Conservation (phyloP, 2,113 vertebrate species). For the Jacana jacana region DNA sequence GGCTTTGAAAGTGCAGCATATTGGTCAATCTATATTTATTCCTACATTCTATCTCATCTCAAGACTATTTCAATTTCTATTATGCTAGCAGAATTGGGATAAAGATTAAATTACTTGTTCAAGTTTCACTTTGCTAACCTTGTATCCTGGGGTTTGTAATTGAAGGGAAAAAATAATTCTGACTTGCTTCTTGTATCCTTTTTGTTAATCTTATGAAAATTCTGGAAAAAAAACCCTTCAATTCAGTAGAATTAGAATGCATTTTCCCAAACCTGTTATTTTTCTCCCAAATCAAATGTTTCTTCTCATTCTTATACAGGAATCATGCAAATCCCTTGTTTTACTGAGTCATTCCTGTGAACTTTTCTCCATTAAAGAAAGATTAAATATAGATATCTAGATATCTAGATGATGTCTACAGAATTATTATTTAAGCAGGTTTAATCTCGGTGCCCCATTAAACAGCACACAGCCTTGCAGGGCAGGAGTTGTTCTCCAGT, state of each 20-base stretch:
- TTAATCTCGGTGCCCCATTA: conserved; percentile 15
- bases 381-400: neutral
- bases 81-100: neutral
- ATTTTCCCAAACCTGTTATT: conserved; percentile 28
- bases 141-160: neutral
- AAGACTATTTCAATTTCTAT: neutral
- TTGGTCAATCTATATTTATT: neutral
- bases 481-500: neutral
- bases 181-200: neutral
- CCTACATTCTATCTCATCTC: neutral
- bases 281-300: neutral
- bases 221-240: neutral
- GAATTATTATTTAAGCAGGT: neutral
- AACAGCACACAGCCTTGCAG: neutral
- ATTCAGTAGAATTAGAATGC: neutral
- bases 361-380: neutral
- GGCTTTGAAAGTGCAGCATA: neutral
- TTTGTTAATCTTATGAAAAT: neutral
- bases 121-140: neutral
- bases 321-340: neutral
- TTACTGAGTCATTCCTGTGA: neutral
- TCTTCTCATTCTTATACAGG: neutral
- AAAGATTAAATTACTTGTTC: neutral
- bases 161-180: neutral
- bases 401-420: neutral